A percentile compares a stretch with the other conserved stretches of the same genome.
phyloP scores from a whole-genome alignment of 1,140 invertebrate species.

The Sesamia nonagrioides region DNA sequence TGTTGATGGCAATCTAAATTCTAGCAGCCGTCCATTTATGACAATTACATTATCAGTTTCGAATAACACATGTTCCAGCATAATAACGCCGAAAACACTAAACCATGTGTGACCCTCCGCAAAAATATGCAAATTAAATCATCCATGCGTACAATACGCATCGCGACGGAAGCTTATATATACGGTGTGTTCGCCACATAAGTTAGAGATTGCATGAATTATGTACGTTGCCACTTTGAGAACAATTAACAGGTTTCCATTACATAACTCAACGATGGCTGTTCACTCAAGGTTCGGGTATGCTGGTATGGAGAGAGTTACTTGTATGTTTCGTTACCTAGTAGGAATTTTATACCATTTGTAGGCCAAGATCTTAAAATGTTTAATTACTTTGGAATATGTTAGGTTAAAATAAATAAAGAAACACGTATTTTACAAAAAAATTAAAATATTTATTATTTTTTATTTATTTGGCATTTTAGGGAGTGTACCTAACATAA shows the following conservation, averaged over 20 bases:
- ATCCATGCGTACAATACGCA: constrained; percentile 52
- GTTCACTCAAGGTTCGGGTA: constrained; percentile 64
- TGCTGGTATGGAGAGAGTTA: constrained; percentile 59
- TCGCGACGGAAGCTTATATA: constrained; percentile 43
- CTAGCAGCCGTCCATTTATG: no score
- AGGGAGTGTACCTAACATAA: no score
- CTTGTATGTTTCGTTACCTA: neutral
- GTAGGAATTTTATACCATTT: no score
- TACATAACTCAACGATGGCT: constrained; percentile 84
- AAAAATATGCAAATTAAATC: constrained; percentile 40
- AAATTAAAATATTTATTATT: no score
- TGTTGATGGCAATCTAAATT: no score
- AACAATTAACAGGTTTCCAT: constrained; percentile 85
- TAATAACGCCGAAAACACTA: constrained; percentile 7
- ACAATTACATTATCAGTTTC: neutral
- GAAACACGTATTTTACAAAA: no score
- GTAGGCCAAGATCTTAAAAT: no score
- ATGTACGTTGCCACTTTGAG: constrained; percentile 84
- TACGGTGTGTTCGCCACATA: constrained; percentile 64
- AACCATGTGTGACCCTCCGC: neutral
- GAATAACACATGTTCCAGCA: neutral
- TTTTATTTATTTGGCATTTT: no score
- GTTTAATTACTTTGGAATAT: no score
- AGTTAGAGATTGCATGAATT: constrained; percentile 75
- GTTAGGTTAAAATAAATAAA: no score